Evolutionary conservation across 2,113 vertebrate species (phyloP).

Genomic region (Sminthopsis crassicaudata): DNA sequence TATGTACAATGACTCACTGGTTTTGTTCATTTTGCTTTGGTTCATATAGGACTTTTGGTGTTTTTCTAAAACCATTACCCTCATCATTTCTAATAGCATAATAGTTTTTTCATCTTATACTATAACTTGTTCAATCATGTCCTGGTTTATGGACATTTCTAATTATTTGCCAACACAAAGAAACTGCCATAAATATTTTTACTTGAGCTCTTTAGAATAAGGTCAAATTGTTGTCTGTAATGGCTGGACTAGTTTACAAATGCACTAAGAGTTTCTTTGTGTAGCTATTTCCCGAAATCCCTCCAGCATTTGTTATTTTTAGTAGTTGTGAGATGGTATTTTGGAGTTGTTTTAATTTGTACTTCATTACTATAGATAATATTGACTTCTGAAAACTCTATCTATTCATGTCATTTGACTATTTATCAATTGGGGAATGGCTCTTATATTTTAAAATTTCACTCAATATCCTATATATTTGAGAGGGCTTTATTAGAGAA

Average conservation of each 20-base stretch:
- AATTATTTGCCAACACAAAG: neutral
- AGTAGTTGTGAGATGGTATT: neutral
- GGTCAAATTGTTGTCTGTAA: neutral
- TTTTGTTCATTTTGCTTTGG: neutral
- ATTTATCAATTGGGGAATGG: neutral
- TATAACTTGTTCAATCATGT: neutral
- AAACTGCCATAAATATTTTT: neutral
- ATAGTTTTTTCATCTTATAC: neutral
- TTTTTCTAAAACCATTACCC: neutral
- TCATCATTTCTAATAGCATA: neutral
- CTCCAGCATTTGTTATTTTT: neutral
- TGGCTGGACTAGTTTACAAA: neutral
- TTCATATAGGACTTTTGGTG: neutral
- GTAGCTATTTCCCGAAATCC: neutral
- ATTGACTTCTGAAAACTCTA: neutral
- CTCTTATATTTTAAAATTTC: neutral
- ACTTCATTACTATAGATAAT: neutral
- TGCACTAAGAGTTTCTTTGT: neutral
- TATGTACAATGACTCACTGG: neutral
- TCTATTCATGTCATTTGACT: neutral
- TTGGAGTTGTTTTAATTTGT: neutral
- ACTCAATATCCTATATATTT: neutral
- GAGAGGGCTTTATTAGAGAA: neutral
- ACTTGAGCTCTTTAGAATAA: neutral
- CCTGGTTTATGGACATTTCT: neutral